Conservation (phyloP, 2,113 vertebrate species). For the Connochaetes taurinus region DNA sequence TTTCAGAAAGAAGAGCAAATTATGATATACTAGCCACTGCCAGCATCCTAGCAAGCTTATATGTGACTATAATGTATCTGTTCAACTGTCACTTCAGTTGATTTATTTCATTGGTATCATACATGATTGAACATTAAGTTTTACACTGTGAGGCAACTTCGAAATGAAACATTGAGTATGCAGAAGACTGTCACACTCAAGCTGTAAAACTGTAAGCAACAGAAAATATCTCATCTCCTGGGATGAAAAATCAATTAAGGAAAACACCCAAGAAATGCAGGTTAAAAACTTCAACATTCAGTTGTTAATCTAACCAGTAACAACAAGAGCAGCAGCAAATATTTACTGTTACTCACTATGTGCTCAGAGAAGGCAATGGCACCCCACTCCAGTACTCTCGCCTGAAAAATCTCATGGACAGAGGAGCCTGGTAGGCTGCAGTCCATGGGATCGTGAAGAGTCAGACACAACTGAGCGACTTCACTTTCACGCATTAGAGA, state of each 20-base stretch:
- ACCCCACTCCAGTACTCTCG: background rate
- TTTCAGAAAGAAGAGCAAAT: background rate
- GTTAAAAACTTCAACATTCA: background rate
- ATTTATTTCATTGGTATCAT: background rate
- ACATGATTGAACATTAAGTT: background rate
- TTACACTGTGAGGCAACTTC: background rate
- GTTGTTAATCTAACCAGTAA: background rate
- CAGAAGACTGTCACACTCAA: background rate
- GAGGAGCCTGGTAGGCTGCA: background rate
- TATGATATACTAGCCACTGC: background rate
- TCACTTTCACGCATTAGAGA: background rate
- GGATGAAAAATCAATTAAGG: background rate
- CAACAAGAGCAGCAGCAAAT: background rate
- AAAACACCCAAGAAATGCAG: background rate
- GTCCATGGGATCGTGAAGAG: background rate
- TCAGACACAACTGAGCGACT: background rate
- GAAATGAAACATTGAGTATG: background rate
- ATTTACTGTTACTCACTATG: background rate
- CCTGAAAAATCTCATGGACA: background rate
- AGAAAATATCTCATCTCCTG: background rate
- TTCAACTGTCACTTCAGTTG: background rate
- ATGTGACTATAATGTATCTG: background rate
- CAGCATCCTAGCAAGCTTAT: background rate
- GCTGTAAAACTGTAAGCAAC: background rate
- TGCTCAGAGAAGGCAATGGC: background rate